These are phyloP conservation scores for Coilia nasus DNA, from an alignment of 2,797 vertebrate genomes.

Conservation along the genomic window DNA sequence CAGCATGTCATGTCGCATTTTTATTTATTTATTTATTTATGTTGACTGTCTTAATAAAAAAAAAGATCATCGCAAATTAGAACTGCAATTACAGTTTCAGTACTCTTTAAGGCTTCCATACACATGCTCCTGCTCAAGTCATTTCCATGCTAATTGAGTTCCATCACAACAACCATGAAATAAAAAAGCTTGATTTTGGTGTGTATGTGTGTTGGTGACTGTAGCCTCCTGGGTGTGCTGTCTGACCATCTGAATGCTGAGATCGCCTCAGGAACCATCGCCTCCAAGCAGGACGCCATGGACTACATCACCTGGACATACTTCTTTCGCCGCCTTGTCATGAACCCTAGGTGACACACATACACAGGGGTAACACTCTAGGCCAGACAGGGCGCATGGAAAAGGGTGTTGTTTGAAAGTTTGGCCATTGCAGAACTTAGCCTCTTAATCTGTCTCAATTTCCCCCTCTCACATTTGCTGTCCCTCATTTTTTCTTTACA, in stretches of 20 bases:
- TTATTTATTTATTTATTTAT: too few species aligned
- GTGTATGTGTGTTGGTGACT: slow-evolving; percentile 10
- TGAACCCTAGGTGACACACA: slow-evolving; percentile 91
- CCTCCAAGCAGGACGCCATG: slow-evolving; percentile 98
- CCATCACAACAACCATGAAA: too few species aligned
- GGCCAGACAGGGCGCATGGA: neutral
- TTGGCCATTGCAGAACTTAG: neutral
- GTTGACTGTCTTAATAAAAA: too few species aligned
- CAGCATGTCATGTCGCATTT: too few species aligned
- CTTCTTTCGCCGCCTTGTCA: slow-evolving; percentile 95
- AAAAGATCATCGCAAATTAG: too few species aligned
- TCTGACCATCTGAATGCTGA: slow-evolving; percentile 97
- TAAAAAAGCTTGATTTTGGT: neutral
- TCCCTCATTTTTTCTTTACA: neutral
- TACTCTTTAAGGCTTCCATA: too few species aligned
- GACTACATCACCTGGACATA: slow-evolving; percentile 99
- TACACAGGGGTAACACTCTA: neutral
- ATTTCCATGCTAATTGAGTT: neutral
- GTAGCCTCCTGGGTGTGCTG: slow-evolving; percentile 90
- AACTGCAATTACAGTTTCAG: too few species aligned
- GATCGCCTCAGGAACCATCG: slow-evolving; percentile 91
- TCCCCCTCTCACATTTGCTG: neutral
- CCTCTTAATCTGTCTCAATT: slow-evolving; percentile 25
- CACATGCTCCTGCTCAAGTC: too few species aligned
- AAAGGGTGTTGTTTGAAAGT: neutral